A percentile compares a stretch with the other conserved stretches of the same genome.
phyloP scores from a whole-genome alignment of 2,888 invertebrate genomes.

The Apantesis nais region DNA sequence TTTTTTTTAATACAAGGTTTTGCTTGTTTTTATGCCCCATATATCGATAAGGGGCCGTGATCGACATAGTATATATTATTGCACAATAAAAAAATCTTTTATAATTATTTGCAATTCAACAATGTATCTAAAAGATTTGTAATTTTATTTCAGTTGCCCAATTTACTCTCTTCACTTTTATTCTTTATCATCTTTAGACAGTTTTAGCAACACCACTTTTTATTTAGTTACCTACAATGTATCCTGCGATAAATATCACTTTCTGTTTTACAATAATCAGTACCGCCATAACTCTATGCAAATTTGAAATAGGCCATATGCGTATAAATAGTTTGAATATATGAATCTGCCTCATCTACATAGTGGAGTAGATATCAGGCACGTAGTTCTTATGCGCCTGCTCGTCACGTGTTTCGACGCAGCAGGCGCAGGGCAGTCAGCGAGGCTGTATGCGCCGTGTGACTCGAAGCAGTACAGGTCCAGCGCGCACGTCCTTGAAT shows the following conservation, averaged over 20 bases:
- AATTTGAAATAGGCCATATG: not conserved
- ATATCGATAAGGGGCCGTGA: not conserved
- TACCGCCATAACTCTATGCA: not conserved
- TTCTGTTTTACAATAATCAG: not conserved
- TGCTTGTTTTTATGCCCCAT: not conserved
- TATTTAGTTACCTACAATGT: not conserved
- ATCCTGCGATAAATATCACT: not conserved
- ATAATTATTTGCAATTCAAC: not conserved
- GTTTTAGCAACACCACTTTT: not conserved
- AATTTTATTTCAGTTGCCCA: not conserved
- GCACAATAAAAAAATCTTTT: not conserved
- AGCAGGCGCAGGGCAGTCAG: slow-evolving; percentile 85
- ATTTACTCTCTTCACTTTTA: not conserved
- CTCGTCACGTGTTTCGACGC: slow-evolving; percentile 62
- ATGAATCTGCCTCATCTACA: slow-evolving; percentile 48
- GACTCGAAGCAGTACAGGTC: slow-evolving; percentile 90
- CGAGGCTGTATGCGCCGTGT: slow-evolving; percentile 83
- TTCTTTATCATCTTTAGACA: not conserved
- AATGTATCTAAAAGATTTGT: not conserved
- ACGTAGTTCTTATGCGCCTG: slow-evolving; percentile 66
- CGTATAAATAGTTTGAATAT: not conserved
- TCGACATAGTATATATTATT: not conserved
- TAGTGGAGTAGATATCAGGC: slow-evolving; percentile 66
- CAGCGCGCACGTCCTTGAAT: slow-evolving; percentile 91
- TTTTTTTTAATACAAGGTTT: not conserved